phyloP scores from a whole-genome alignment of 2,113 vertebrate species.

The Bombycilla garrulus region DNA sequence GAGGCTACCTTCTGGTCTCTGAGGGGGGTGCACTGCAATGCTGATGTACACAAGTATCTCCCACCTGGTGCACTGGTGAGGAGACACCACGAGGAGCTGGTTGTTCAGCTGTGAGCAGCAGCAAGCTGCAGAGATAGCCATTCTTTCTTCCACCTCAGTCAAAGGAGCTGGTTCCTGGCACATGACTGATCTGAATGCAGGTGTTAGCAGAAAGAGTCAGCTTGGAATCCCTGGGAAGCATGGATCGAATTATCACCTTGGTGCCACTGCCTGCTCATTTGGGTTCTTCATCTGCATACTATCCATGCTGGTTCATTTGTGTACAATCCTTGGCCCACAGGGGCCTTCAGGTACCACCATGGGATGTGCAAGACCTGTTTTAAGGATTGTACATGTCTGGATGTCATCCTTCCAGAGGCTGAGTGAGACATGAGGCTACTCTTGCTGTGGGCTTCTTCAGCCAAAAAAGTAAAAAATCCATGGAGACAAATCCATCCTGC shows the following conservation, averaged over 20 bases:
- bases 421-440: not conserved
- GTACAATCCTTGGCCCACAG: not conserved
- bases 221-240: not conserved
- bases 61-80: accelerated
- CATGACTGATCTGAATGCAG: not conserved
- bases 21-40: not conserved
- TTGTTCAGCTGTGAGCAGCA: not conserved
- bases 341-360: not conserved
- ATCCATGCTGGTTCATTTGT: not conserved
- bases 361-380: not conserved
- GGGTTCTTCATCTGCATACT: not conserved
- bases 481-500: not conserved
- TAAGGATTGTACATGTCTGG: not conserved
- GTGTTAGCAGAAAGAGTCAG: accelerated
- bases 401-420: not conserved
- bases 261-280: not conserved
- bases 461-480: not conserved
- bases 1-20: not conserved
- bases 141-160: not conserved
- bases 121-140: not conserved
- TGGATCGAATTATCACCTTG: not conserved
- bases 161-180: not conserved
- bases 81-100: not conserved
- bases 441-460: not conserved
- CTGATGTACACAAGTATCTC: not conserved